Evolutionary conservation across 2,113 vertebrate genomes (phyloP).

Genomic region (Archilochus colubris): DNA sequence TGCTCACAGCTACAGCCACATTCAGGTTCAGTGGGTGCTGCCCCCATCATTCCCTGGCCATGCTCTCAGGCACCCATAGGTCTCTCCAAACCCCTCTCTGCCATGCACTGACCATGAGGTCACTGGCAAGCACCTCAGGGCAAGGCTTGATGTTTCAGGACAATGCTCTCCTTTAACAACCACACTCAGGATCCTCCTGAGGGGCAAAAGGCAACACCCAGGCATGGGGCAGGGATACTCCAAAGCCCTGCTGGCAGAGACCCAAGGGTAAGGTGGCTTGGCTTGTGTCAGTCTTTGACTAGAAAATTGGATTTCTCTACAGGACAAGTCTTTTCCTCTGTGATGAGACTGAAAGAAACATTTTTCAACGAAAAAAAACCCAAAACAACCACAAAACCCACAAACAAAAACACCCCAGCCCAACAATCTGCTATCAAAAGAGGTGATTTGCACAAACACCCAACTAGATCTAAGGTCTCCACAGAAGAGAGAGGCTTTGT

Average conservation of each 20-base stretch:
- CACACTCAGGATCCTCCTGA: neutral
- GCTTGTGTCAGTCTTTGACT: neutral
- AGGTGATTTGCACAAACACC: neutral
- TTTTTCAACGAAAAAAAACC: neutral
- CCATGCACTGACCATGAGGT: neutral
- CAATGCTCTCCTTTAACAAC: neutral
- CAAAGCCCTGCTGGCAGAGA: neutral
- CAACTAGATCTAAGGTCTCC: neutral
- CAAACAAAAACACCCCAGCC: neutral
- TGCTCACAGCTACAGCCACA: neutral
- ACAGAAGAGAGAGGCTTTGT: neutral
- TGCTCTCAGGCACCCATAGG: too few relatives aligned
- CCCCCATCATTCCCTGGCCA: neutral
- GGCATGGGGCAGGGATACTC: neutral
- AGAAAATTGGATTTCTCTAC: conserved; percentile 51
- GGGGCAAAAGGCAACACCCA: neutral
- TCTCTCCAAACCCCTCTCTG: neutral
- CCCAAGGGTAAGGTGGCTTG: neutral
- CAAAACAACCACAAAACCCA: too few relatives aligned
- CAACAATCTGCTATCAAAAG: neutral
- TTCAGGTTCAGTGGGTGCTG: neutral
- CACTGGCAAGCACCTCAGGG: neutral
- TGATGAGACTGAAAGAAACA: neutral
- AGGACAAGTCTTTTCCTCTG: neutral
- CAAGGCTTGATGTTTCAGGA: neutral